These are phyloP conservation scores for Heliothis virescens DNA, from an alignment of 1,140 invertebrate genomes.

Conservation along the genomic window DNA sequence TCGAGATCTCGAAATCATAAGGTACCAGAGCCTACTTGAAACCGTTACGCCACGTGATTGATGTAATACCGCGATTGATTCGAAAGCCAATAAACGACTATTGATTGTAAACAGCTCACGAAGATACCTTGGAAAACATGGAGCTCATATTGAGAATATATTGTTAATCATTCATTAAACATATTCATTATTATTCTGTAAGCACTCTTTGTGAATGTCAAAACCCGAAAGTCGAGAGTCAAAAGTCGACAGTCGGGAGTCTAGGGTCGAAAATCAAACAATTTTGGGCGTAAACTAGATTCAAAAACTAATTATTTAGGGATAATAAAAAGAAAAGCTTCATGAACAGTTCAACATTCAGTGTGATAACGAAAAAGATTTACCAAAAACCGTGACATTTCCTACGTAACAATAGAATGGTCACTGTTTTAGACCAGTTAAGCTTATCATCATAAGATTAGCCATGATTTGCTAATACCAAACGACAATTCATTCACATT, in stretches of 20 bases:
- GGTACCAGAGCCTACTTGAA: background rate
- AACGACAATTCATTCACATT: background rate
- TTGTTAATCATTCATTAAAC: background rate
- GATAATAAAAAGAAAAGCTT: too few species aligned
- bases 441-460: background rate
- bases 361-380: too few species aligned
- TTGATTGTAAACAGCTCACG: conserved; percentile 28
- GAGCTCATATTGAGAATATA: background rate
- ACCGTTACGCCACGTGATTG: conserved; percentile 18
- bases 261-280: too few species aligned
- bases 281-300: too few species aligned
- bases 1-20: background rate
- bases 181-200: background rate
- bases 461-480: background rate
- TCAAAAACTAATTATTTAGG: too few species aligned
- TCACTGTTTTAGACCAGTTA: too few species aligned
- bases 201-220: too few species aligned
- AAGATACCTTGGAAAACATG: background rate
- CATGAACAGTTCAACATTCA: too few species aligned
- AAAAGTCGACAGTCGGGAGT: too few species aligned
- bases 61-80: conserved; percentile 6
- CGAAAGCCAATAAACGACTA: conserved; percentile 32
- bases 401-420: background rate
- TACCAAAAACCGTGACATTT: too few species aligned
- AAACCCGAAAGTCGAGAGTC: too few species aligned